Evolutionary conservation across 2,113 vertebrate species (phyloP).

Genomic region (cat (Felis catus)): F.catus_Fca126_mat1.0 CM031413.1:36581501-36582000

Average conservation of each 20-base stretch:
- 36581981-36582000: too few species aligned
- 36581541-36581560: neutral
- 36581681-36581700: conserved; percentile 46
- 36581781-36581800: neutral
- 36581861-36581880: neutral
- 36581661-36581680: conserved; percentile 47
- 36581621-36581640: conserved; percentile 5
- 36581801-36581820: neutral
- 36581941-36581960: too few species aligned
- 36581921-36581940: too few species aligned
- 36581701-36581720: conserved; percentile 56
- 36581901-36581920: too few species aligned
- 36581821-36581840: neutral
- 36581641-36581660: conserved; percentile 72
- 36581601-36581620: neutral
- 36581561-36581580: neutral
- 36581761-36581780: conserved; percentile 20
- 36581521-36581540: neutral
- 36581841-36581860: neutral
- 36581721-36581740: conserved; percentile 58
- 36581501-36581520: neutral
- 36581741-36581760: conserved; percentile 47
- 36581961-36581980: too few species aligned
- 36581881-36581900: too few species aligned
- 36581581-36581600: neutral